phyloP scores from a whole-genome alignment of 2,797 vertebrate species.

The Capromys pilorides region DNA sequence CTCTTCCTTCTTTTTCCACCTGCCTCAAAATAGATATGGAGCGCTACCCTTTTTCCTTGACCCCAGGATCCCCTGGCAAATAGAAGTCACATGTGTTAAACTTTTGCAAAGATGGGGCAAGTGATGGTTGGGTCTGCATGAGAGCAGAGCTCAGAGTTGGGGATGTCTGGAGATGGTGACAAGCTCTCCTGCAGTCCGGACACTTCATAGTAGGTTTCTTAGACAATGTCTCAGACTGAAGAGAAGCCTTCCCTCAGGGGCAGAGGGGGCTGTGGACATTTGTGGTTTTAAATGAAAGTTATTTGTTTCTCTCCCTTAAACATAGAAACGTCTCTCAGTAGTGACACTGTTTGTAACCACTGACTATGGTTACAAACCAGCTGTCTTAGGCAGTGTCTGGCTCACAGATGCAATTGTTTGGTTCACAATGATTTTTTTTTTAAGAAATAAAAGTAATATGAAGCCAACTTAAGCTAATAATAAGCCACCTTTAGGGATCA shows the following conservation, averaged over 20 bases:
- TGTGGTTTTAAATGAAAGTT: neutral
- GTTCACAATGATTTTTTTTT: neutral
- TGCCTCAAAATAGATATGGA: fast-evolving
- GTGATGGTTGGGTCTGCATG: fast-evolving
- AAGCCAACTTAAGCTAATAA: neutral
- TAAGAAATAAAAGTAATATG: neutral
- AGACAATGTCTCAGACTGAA: neutral
- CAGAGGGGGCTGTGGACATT: neutral
- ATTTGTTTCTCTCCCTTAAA: neutral
- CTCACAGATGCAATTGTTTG: constrained; percentile 45
- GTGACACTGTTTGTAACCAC: neutral
- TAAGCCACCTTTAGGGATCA: neutral
- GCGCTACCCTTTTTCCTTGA: neutral
- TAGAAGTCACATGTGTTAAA: neutral
- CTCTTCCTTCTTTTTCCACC: neutral
- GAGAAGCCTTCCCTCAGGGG: neutral
- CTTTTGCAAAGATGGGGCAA: neutral
- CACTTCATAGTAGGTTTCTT: neutral
- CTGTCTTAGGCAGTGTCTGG: constrained; percentile 31
- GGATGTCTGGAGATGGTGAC: neutral
- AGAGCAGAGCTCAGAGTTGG: neutral
- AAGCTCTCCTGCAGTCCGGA: neutral
- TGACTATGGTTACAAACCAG: constrained; percentile 3
- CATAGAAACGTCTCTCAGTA: constrained; percentile 3
- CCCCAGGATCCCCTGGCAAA: no score